Evolutionary conservation across 2,113 vertebrate genomes (phyloP).

Genomic region (Cariama cristata): DNA sequence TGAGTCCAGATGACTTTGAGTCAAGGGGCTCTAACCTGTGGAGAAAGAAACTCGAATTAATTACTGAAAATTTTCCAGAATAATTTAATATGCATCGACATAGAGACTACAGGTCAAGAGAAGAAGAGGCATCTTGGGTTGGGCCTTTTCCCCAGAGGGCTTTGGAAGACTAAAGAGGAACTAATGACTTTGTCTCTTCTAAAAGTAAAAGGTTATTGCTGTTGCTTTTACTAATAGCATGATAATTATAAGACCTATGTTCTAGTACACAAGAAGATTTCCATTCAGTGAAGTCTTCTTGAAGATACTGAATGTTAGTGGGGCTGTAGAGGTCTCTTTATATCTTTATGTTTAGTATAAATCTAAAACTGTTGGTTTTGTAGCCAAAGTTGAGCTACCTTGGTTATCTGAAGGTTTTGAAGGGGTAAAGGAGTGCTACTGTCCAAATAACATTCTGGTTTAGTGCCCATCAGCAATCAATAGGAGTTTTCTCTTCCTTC

Average conservation of each 20-base stretch:
- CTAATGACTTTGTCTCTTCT: not conserved
- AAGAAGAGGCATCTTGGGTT: not conserved
- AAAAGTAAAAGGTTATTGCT: not conserved
- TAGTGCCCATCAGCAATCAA: not conserved
- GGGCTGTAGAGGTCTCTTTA: not conserved
- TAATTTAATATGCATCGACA: not conserved
- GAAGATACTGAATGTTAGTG: not conserved
- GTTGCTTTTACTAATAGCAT: not conserved
- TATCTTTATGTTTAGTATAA: not conserved
- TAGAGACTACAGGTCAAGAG: not conserved
- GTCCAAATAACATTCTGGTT: not conserved
- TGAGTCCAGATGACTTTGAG: not conserved
- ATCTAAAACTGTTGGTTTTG: not conserved
- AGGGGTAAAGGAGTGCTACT: not conserved
- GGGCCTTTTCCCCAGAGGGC: not conserved
- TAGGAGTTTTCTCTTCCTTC: not conserved
- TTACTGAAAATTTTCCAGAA: not conserved
- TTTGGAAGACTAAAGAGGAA: not conserved
- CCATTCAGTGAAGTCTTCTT: not conserved
- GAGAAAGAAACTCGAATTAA: not conserved
- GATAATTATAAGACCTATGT: not conserved
- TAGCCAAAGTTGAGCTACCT: not conserved
- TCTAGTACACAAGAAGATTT: not conserved
- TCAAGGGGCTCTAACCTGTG: not conserved
- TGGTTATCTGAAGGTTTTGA: not conserved